Base-by-base conservation (phyloP, 2,113 vertebrate species). In the Sclerurus mexicanus region DNA sequence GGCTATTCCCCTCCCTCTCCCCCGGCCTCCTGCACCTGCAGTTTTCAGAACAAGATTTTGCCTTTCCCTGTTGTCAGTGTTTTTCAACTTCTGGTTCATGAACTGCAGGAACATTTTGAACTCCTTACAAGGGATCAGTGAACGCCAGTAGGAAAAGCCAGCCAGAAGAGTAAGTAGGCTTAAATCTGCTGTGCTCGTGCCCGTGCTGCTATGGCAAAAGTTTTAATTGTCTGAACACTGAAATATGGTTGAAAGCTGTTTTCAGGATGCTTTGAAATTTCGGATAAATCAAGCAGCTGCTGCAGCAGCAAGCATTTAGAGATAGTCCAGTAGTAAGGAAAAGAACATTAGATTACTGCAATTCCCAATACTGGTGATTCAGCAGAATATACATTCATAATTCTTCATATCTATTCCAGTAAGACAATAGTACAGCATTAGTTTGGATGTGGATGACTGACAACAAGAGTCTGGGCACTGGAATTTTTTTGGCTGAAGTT, bases 11-110 rank as follows among this genome's bases (percentile, higher is more conserved):
- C 2, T 6, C 14, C 18, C 25, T 28, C 20, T 14, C 28, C 25
- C 5, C 7, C 1, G 4, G 11, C 12, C 58, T 62, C n/a, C 14
- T 7, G 24, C 4, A 5, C 17, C 19, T 52, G 2, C 12, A 12
- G 0, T 60, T 59, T 75, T 72, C 74, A 52, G 33, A 24, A 3
- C 27, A 28, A 52, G 17, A 7, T 14, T 35, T 30, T 72, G 35
- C 7, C 53, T 86, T 77, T 73, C 59, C 21, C 16, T 8, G 14
- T 0, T 46, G 63, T 66, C 79, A 2, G 40, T 76, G 8, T 64
- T 90, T 87, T 79, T 73, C 25, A 21, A 5, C 31, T 83, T 66
- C 35, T 46, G 17, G 49, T 89, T 40, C 73, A 12, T 0, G 0
- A 83, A 3, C 69, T 68, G 67, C 27, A 68, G 63, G 59, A 86